A percentile compares a stretch with the other conserved stretches of the same genome.
phyloP scores from a whole-genome alignment of 2,797 vertebrate species.

The Oceanodroma leucorhoa region DNA sequence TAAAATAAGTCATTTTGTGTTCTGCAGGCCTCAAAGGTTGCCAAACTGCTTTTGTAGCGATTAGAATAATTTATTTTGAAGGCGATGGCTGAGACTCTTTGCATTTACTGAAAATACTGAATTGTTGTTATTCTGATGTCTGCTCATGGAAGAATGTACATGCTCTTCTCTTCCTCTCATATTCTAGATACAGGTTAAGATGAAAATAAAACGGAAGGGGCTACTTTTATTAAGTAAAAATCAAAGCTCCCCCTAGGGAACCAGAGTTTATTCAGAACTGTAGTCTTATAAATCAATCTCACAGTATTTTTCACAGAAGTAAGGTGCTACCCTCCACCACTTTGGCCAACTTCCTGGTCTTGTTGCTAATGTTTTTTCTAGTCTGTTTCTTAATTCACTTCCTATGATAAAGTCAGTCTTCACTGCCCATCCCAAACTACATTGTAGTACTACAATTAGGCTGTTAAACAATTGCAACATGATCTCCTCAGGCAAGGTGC shows the following conservation, averaged over 20 bases:
- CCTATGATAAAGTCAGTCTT: not conserved
- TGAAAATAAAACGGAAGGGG: not conserved
- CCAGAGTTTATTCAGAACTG: not conserved
- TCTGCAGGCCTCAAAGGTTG: not conserved
- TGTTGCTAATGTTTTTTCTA: not conserved
- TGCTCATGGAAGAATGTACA: not conserved
- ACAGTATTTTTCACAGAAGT: not conserved
- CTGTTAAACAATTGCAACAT: not conserved
- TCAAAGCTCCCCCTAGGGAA: not conserved
- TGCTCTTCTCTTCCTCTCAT: not conserved
- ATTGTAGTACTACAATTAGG: not conserved
- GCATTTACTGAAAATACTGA: not conserved
- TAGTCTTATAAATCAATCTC: not conserved
- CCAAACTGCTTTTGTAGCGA: not conserved
- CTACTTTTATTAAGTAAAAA: not conserved
- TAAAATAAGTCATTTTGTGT: not conserved
- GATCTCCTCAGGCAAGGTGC: not conserved
- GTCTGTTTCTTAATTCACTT: not conserved
- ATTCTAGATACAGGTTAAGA: not conserved
- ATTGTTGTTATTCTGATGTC: not conserved
- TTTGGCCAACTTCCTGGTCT: not conserved
- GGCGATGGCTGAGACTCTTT: not conserved
- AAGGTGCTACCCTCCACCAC: not conserved
- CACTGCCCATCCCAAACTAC: not conserved
- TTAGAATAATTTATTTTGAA: constrained; percentile 29